A percentile compares a stretch with the other conserved stretches of the same genome.
phyloP scores from a whole-genome alignment of 2,113 vertebrate genomes.

The Tachysurus vachellii region DNA sequence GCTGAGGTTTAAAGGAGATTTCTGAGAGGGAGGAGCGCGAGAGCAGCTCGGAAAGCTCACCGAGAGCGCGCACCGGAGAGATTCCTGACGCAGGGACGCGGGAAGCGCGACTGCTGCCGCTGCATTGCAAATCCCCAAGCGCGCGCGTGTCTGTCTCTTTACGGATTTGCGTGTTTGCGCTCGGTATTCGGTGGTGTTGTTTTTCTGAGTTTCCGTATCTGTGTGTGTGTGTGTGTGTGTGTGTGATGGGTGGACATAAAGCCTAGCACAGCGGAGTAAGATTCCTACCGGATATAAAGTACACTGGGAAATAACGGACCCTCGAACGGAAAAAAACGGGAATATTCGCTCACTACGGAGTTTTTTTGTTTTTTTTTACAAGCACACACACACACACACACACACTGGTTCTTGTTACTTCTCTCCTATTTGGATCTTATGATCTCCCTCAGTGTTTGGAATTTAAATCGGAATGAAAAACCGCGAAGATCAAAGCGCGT shows the following conservation, averaged over 20 bases:
- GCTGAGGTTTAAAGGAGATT: background rate
- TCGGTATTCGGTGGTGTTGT: background rate
- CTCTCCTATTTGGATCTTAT: background rate
- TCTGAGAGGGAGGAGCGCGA: constrained; percentile 6
- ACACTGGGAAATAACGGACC: background rate
- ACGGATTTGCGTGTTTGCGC: background rate
- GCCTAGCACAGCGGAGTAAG: background rate
- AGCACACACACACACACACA: background rate
- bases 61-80: background rate
- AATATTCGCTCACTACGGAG: background rate
- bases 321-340: background rate
- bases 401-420: background rate
- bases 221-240: background rate
- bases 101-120: background rate
- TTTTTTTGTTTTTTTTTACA: background rate
- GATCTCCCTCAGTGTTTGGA: background rate
- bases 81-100: background rate
- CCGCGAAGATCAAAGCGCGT: background rate
- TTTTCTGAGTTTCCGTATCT: background rate
- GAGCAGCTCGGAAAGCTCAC: background rate
- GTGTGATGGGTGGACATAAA: constrained; percentile 13
- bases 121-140: background rate
- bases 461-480: background rate
- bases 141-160: background rate
- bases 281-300: constrained; percentile 8